Percentiles rank a stretch among this genome's conserved stretches.
phyloP scores from a whole-genome alignment of 2,888 invertebrate species.

The Chydorus sphaericus region DNA sequence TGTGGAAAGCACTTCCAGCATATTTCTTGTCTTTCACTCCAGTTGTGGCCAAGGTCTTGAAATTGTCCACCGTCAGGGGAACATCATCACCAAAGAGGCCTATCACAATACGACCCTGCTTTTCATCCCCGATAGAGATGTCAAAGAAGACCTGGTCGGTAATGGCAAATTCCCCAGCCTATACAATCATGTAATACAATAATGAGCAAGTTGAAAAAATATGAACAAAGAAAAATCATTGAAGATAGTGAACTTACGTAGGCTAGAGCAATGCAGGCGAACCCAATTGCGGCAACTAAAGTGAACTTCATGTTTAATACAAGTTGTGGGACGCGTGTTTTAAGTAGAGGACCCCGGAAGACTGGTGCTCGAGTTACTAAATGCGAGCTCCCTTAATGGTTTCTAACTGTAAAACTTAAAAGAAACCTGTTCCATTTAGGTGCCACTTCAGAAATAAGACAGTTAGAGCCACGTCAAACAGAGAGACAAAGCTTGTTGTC shows the following conservation, averaged over 20 bases:
- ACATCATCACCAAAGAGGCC: slow-evolving; percentile 78
- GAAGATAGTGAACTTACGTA: neutral
- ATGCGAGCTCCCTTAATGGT: no score
- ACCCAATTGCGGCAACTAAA: neutral
- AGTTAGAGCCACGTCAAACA: no score
- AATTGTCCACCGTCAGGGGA: slow-evolving; percentile 76
- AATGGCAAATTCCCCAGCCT: slow-evolving; percentile 49
- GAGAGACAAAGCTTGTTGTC: no score
- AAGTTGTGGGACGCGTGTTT: no score
- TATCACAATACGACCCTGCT: slow-evolving; percentile 59
- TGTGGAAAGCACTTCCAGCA: slow-evolving; percentile 62
- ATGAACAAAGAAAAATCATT: neutral
- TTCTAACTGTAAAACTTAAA: no score
- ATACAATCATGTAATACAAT: slow-evolving; percentile 11
- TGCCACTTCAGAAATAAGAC: no score
- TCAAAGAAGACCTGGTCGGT: slow-evolving; percentile 73
- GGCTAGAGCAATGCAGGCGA: neutral
- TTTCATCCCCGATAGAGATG: slow-evolving; percentile 53
- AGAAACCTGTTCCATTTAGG: no score
- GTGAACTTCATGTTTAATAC: neutral
- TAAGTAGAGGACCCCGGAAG: no score
- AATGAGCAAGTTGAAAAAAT: neutral
- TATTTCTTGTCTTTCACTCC: slow-evolving; percentile 64
- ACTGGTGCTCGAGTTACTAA: no score
- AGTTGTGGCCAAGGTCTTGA: slow-evolving; percentile 57